Base-by-base conservation (phyloP, 2,888 invertebrate species). In the Drosophila atroscutellata region DNA sequence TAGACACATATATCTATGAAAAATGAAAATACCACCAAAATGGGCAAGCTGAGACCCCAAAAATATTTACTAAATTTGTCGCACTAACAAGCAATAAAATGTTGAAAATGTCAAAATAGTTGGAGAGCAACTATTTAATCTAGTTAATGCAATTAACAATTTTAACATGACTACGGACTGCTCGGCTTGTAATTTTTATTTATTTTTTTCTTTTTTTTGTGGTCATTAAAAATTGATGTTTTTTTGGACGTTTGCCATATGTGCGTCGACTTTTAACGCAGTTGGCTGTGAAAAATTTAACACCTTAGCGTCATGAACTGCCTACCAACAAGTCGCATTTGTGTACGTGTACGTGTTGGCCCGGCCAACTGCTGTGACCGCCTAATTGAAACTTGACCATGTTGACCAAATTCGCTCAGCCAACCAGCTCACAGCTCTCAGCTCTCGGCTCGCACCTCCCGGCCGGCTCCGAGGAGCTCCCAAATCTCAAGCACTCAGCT, bases 71-170 rank as follows among this genome's bases (percentile, higher is more conserved):
- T 90, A 90, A 89, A 89, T 90, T 87, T 90, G 90, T 87, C 89
- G 79, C 87, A 80, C 88, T 88, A 91, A 91, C 90, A 90, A 91
- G 88, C 91, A 89, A 92, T 89, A 90, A 91, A 91, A 91, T 91
- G 85, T 87, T 84, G 87, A 88, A 91, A 91, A 91, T 91, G 83
- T 83, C 86, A 80, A 75, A 76, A 81, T 45, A 71, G 69, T 66
- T 65, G 56, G 75, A 65, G 61, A 75, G 85, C 84, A 92, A 87
- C 87, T 91, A 91, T 91, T 90, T 90, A 91, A 83, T 89, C 90
- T 84, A 91, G 85, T 91, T 92, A 91, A 92, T 92, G 89, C 90
- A 91, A 91, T 92, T 92, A 92, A 91, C 85, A 86, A 87, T 86
- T 84, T 87, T 89, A 85, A 90, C 89, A 91, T 90, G 91, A 91